Percentiles rank a stretch among this genome's conserved stretches.
These are phyloP conservation scores for Brenthis hecate DNA, from an alignment of 2,888 invertebrate species.

Conservation along the genomic window DNA sequence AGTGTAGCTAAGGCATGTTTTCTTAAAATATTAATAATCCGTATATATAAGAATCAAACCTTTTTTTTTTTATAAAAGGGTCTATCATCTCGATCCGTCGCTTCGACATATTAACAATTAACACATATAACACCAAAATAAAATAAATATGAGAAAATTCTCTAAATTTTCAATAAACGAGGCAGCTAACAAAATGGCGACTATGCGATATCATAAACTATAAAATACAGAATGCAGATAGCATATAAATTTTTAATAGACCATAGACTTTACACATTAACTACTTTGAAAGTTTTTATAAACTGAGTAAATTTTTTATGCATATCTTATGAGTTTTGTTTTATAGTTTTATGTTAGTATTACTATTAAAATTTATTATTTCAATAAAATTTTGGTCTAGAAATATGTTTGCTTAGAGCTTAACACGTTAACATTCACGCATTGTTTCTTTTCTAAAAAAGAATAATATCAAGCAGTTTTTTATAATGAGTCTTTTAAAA, in stretches of 20 bases:
- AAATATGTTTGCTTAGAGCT: too few species aligned
- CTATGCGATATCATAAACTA: slow-evolving; percentile 26
- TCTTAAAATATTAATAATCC: not conserved
- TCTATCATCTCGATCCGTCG: slow-evolving; percentile 93
- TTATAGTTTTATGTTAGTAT: too few species aligned
- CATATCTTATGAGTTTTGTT: too few species aligned
- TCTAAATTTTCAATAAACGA: slow-evolving; percentile 50
- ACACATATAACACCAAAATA: slow-evolving; percentile 55
- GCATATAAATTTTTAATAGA: not conserved
- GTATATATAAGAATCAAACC: slow-evolving; percentile 72
- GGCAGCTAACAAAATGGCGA: slow-evolving; percentile 73
- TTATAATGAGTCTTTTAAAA: too few species aligned
- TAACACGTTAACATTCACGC: too few species aligned
- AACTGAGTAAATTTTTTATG: too few species aligned
- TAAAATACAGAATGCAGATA: not conserved
- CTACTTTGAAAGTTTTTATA: too few species aligned
- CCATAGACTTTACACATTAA: too few species aligned
- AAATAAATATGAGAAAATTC: slow-evolving; percentile 48
- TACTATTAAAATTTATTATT: too few species aligned
- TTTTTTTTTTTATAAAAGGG: slow-evolving; percentile 89
- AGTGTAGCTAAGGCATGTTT: slow-evolving; percentile 7
- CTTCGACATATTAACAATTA: slow-evolving; percentile 86
- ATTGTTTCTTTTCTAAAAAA: too few species aligned
- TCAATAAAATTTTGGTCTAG: too few species aligned
- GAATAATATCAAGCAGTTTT: too few species aligned